Conservation (phyloP, 2,888 invertebrate genomes). For the Spodoptera exigua region DNA sequence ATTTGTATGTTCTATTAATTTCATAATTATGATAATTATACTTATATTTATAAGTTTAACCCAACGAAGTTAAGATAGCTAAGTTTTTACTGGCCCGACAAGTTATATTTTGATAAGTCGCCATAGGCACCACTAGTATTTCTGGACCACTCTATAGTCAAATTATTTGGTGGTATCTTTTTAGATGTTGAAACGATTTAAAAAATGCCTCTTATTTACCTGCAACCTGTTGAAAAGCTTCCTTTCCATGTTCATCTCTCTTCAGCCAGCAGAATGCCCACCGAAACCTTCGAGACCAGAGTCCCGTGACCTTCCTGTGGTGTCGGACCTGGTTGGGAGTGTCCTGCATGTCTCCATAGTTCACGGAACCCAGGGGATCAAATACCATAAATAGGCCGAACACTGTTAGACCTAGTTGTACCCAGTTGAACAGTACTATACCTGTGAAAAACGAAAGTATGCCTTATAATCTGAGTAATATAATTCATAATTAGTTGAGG, state of each 20-base stretch:
- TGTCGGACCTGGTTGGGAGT: slow-evolving; percentile 91
- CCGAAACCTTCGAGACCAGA: slow-evolving; percentile 93
- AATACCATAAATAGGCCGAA: slow-evolving; percentile 94
- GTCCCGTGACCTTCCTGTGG: slow-evolving; percentile 91
- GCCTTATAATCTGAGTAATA: too few relatives aligned
- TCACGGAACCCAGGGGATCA: slow-evolving; percentile 93
- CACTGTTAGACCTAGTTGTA: slow-evolving; percentile 92
- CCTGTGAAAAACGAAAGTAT: slow-evolving; percentile 76
- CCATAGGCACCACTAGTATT: too few relatives aligned
- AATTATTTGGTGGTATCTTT: slow-evolving; percentile 8
- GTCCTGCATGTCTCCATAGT: slow-evolving; percentile 90
- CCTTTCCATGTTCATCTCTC: slow-evolving; percentile 93
- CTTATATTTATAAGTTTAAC: too few relatives aligned
- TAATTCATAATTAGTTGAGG: too few relatives aligned
- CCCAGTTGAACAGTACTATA: slow-evolving; percentile 95
- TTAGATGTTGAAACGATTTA: neutral
- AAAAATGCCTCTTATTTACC: slow-evolving; percentile 78
- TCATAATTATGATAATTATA: too few relatives aligned
- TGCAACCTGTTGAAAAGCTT: slow-evolving; percentile 94
- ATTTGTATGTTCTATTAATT: too few relatives aligned
- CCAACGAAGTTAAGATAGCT: too few relatives aligned
- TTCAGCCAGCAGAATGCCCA: slow-evolving; percentile 93
- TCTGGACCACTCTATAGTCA: too few relatives aligned
- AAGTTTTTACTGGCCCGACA: too few relatives aligned
- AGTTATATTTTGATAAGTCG: too few relatives aligned